Conservation (phyloP, 1,140 invertebrate genomes). For the Hyles euphorbiae region DNA sequence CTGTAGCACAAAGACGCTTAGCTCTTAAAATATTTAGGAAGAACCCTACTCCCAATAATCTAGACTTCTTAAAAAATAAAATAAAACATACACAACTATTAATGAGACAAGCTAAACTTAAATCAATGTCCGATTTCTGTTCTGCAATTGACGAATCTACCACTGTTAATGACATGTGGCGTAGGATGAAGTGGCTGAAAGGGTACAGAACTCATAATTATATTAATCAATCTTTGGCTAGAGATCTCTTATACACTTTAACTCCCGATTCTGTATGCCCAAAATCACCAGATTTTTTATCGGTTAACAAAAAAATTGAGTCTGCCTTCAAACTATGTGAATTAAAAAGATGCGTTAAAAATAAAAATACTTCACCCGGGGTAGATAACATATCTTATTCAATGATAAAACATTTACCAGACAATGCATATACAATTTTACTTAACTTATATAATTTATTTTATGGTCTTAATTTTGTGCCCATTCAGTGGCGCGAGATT, state of each 20-base stretch:
- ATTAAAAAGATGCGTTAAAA: too few species aligned
- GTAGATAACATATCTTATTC: too few species aligned
- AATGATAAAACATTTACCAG: too few species aligned
- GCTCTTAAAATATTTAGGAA: slow-evolving; percentile 23
- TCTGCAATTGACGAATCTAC: slow-evolving; percentile 12
- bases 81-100: slow-evolving; percentile 1
- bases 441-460: too few species aligned
- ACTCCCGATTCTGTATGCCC: too few species aligned
- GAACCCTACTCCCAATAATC: slow-evolving; percentile 24
- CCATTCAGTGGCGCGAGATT: too few species aligned
- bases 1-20: slow-evolving; percentile 24
- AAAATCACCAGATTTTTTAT: too few species aligned
- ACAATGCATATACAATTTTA: too few species aligned
- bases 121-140: slow-evolving; percentile 12
- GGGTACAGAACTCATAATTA: slow-evolving; percentile 5
- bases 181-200: slow-evolving; percentile 16
- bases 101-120: slow-evolving; percentile 3
- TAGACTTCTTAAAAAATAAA: slow-evolving; percentile 7
- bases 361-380: too few species aligned
- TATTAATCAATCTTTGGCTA: background rate
- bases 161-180: slow-evolving; percentile 13
- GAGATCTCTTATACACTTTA: slow-evolving; percentile 1
- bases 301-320: too few species aligned
- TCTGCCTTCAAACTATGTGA: too few species aligned
- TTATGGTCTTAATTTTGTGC: too few species aligned